A percentile compares a stretch with the other conserved stretches of the same genome.
Conservation (phyloP, 1,140 invertebrate genomes). For the Neotoxoptera formosana region DNA sequence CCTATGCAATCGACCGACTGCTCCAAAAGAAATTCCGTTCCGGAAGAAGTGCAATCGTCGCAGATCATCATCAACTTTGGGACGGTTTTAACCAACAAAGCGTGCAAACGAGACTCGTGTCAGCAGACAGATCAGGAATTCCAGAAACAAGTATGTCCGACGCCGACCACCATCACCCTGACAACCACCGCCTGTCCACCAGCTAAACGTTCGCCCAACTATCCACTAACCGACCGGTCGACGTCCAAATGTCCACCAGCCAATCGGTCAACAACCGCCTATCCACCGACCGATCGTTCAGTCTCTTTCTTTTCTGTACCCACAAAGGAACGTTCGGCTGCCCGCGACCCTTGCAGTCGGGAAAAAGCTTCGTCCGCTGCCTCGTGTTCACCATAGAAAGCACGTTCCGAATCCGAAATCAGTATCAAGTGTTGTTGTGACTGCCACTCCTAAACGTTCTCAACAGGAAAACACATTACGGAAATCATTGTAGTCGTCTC, state of each 20-base stretch:
- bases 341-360: no score
- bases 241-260: neutral
- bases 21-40: neutral
- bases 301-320: no score
- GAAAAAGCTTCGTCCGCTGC: no score
- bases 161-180: neutral
- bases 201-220: neutral
- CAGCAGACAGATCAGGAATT: neutral
- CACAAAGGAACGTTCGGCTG: no score
- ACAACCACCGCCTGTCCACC: neutral
- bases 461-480: neutral
- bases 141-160: neutral
- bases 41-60: neutral
- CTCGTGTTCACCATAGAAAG: no score
- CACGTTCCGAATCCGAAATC: neutral
- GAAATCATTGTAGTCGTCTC: neutral
- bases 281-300: neutral
- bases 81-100: neutral
- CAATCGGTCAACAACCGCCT: neutral
- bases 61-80: neutral
- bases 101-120: neutral
- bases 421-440: neutral
- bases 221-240: fast-evolving
- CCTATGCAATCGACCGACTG: neutral
- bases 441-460: neutral